Conservation (phyloP, 2,888 invertebrate species). For the Orchesellides sinensis region DNA sequence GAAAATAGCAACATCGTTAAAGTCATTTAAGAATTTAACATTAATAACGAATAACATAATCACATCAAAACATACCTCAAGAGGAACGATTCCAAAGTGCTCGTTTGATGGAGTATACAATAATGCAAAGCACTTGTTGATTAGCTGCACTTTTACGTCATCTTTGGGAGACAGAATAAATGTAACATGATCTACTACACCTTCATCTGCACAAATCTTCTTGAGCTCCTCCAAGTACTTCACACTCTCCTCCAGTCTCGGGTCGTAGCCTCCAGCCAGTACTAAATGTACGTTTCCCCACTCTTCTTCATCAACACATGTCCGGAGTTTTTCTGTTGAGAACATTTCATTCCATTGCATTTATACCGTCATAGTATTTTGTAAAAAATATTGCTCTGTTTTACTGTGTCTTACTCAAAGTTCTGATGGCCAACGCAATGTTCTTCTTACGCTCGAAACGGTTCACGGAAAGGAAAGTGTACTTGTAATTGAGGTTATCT, state of each 20-base stretch:
- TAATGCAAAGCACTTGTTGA: conserved; percentile 87
- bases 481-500: conserved; percentile 76
- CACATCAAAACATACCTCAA: conserved; percentile 81
- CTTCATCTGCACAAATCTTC: conserved; percentile 82
- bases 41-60: background rate
- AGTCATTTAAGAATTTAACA: too few species aligned
- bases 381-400: too few species aligned
- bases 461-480: conserved; percentile 94
- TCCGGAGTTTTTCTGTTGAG: conserved; percentile 69
- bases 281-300: conserved; percentile 88
- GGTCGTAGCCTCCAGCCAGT: conserved; percentile 98
- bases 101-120: conserved; percentile 98
- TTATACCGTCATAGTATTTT: background rate
- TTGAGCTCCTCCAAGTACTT: conserved; percentile 88
- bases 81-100: conserved; percentile 99
- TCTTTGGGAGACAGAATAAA: conserved; percentile 94
- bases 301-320: conserved; percentile 69
- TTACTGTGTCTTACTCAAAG: conserved; percentile 82
- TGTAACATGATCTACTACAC: conserved; percentile 85
- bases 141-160: conserved; percentile 87
- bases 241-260: conserved; percentile 90
- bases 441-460: conserved; percentile 98
- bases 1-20: background rate
- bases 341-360: background rate
- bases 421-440: conserved; percentile 88